Evolutionary conservation across 2,113 vertebrate genomes (phyloP).

Genomic region (Sylvicapra grimmia): DNA sequence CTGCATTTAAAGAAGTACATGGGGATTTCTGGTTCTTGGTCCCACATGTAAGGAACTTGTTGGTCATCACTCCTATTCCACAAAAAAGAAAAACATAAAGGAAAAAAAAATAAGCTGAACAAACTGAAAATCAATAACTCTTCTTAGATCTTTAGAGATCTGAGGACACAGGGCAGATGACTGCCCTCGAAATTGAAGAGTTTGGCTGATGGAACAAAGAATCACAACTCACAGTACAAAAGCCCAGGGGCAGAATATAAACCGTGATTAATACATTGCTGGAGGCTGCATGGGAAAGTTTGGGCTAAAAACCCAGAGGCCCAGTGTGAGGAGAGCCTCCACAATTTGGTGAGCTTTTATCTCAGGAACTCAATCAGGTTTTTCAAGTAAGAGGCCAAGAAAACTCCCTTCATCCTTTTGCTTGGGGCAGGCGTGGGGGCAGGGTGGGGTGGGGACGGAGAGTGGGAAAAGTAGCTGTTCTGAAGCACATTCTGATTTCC

Average conservation of each 20-base stretch:
- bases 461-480: background rate
- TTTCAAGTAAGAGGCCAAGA: background rate
- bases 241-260: background rate
- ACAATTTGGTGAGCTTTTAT: background rate
- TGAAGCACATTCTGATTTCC: background rate
- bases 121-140: background rate
- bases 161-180: background rate
- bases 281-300: background rate
- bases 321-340: background rate
- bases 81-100: background rate
- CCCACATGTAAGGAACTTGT: background rate
- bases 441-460: background rate
- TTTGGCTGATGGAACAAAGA: background rate
- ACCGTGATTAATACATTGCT: too few relatives aligned
- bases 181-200: background rate
- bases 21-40: background rate
- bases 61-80: background rate
- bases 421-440: rapidly evolving
- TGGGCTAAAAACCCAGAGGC: background rate
- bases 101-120: background rate
- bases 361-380: background rate
- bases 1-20: background rate
- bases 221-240: background rate
- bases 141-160: background rate
- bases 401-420: background rate